Conservation (phyloP, 1,140 invertebrate species). For the Euschistus heros region DNA sequence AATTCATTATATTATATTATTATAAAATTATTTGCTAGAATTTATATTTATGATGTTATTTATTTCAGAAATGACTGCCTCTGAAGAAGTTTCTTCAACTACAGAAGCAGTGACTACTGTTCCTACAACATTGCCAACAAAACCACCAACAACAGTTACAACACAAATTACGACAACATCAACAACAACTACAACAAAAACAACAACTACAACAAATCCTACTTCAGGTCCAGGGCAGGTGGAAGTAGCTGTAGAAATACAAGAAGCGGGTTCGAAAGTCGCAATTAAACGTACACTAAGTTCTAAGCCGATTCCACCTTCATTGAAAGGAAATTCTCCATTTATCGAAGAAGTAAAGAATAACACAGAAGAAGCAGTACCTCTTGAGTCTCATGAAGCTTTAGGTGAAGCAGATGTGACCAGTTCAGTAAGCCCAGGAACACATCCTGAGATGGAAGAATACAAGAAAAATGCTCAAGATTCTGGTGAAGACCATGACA, state of each 20-base stretch:
- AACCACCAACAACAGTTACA: neutral
- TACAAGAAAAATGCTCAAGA: conserved; percentile 20
- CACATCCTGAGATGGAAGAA: conserved; percentile 11
- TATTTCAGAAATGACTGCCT: conserved; percentile 1
- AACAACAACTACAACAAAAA: neutral
- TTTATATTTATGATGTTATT: neutral
- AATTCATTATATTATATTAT: too few species aligned
- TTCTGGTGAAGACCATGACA: conserved; percentile 18
- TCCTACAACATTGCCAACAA: neutral
- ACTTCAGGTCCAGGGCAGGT: neutral
- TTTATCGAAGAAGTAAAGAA: conserved; percentile 22
- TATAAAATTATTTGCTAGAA: too few species aligned
- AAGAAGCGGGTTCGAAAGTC: neutral
- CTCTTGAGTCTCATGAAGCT: conserved; percentile 19
- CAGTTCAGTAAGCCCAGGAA: neutral
- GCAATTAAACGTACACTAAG: conserved; percentile 2
- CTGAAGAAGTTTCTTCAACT: neutral
- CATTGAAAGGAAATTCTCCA: conserved; percentile 27
- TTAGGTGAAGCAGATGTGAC: conserved; percentile 7
- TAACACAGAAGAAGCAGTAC: conserved; percentile 17
- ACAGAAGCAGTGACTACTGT: neutral
- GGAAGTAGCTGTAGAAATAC: conserved; percentile 2
- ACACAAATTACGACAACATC: neutral
- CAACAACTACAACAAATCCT: neutral
- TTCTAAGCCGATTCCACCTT: conserved; percentile 28